These are phyloP conservation scores for Pachyuromys duprasi DNA, from an alignment of 2,797 vertebrate species.

Conservation along the genomic window DNA sequence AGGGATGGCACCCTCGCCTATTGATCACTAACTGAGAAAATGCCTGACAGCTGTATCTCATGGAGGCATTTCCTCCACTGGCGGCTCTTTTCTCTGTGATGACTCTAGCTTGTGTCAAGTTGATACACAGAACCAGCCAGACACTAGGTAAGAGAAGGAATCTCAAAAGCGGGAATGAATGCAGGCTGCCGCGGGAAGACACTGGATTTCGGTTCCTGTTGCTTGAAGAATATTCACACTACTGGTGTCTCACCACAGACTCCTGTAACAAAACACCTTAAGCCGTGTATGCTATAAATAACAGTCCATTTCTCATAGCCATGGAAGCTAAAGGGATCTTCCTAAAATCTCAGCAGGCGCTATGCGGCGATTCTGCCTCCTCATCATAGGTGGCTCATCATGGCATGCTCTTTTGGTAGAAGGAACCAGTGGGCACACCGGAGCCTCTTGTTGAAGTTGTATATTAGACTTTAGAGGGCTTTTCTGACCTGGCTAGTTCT, in stretches of 20 bases:
- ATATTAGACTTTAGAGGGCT: no score
- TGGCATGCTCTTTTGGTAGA: not conserved
- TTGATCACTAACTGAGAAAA: no score
- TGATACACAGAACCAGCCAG: no score
- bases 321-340: not conserved
- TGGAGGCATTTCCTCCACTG: no score
- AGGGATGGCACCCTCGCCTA: no score
- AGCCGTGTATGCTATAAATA: not conserved
- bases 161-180: no score
- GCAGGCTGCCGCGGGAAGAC: fast-evolving
- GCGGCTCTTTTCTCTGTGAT: no score
- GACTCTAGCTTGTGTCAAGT: no score
- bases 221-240: not conserved
- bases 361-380: not conserved
- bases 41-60: no score
- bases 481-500: no score
- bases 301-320: not conserved
- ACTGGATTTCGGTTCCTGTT: not conserved
- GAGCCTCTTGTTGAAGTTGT: no score
- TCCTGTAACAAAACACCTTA: not conserved
- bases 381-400: not conserved
- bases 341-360: not conserved
- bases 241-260: not conserved
- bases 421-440: not conserved
- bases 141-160: not conserved